phyloP scores from a whole-genome alignment of 2,797 vertebrate genomes.

The Poecilia wingei region DNA sequence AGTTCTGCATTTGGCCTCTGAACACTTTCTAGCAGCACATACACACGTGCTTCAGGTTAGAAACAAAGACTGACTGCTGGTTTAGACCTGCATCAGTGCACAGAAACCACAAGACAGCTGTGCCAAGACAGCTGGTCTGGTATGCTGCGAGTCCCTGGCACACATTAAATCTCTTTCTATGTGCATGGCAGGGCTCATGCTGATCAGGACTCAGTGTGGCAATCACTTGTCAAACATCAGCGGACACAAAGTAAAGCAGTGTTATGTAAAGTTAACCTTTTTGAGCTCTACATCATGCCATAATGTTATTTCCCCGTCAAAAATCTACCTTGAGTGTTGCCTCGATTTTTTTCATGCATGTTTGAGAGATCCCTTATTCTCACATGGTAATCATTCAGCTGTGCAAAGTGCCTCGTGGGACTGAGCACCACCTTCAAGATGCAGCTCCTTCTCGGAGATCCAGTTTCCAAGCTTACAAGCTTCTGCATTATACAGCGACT shows the following conservation, averaged over 20 bases:
- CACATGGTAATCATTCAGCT: no score
- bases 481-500: no score
- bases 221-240: neutral
- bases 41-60: slow-evolving; percentile 71
- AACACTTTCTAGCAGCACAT: slow-evolving; percentile 32
- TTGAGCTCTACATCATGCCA: no score
- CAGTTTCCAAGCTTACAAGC: no score
- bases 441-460: no score
- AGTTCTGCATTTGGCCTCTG: slow-evolving; percentile 49
- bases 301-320: no score
- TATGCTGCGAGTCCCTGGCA: slow-evolving; percentile 37
- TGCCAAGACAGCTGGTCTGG: slow-evolving; percentile 49
- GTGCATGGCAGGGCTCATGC: slow-evolving; percentile 15
- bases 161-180: slow-evolving; percentile 7
- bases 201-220: slow-evolving; percentile 4
- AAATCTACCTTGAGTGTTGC: no score
- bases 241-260: neutral
- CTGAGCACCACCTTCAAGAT: no score
- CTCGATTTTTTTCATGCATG: no score
- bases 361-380: no score
- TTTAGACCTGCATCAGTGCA: slow-evolving; percentile 55
- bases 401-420: no score
- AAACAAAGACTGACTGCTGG: slow-evolving; percentile 52
- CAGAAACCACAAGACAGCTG: slow-evolving; percentile 55
- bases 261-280: neutral